A percentile compares a stretch with the other conserved stretches of the same genome.
Evolutionary conservation across 2,113 vertebrate genomes (phyloP).

Genomic region (Morone chrysops): DNA sequence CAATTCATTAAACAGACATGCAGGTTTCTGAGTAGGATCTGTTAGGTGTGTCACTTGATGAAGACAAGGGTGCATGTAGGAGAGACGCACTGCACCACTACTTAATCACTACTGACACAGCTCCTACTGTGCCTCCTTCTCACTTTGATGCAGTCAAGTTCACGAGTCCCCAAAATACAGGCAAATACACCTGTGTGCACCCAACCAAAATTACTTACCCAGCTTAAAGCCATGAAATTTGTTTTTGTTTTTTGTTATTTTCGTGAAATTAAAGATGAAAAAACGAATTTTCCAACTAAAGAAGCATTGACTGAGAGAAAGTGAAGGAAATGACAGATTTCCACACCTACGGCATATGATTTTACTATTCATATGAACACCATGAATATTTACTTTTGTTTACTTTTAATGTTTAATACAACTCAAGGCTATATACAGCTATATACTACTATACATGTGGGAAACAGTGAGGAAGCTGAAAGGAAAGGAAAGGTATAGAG

Average conservation of each 20-base stretch:
- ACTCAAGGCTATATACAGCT: not conserved
- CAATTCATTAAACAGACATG: not conserved
- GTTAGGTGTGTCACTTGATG: not conserved
- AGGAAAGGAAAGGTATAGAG: not conserved
- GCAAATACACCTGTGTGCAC: not conserved
- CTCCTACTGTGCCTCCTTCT: slow-evolving; percentile 25
- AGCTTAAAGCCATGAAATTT: not conserved
- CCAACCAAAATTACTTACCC: not conserved
- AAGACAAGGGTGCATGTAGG: not conserved
- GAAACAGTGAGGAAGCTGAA: not conserved
- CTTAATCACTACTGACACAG: slow-evolving; percentile 25
- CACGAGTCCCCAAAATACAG: slow-evolving; percentile 5
- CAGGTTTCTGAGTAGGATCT: not conserved
- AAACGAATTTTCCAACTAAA: not conserved
- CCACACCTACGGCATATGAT: not conserved
- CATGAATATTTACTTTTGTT: not conserved
- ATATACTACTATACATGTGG: too few species aligned
- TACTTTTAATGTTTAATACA: not conserved
- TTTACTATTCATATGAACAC: not conserved
- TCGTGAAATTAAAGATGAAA: not conserved
- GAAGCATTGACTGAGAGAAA: not conserved
- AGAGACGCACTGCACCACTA: slow-evolving; percentile 13
- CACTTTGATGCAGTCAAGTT: slow-evolving; percentile 14
- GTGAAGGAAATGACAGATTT: not conserved
- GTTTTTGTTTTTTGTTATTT: not conserved